phyloP scores from a whole-genome alignment of 2,888 invertebrate species.

The Sicus ferrugineus region DNA sequence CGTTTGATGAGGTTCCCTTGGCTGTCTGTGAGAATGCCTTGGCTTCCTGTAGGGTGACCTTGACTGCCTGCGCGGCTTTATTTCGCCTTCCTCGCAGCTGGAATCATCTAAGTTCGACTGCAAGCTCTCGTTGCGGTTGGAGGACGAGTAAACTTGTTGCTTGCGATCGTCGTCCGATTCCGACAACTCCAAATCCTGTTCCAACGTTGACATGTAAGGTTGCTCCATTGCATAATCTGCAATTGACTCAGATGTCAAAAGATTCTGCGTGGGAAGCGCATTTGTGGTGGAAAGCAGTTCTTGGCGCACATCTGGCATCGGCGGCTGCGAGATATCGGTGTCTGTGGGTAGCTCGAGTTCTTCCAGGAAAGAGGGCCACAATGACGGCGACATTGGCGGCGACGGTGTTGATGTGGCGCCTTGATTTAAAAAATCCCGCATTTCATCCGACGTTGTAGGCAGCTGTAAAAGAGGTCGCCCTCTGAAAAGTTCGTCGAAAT shows the following conservation, averaged over 20 bases:
- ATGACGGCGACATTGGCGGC: constrained; percentile 39
- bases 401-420: neutral
- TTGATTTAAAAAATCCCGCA: constrained; percentile 41
- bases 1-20: constrained; percentile 40
- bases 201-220: constrained; percentile 64
- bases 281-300: constrained; percentile 52
- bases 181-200: constrained; percentile 77
- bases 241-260: constrained; percentile 50
- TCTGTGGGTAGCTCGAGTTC: constrained; percentile 49
- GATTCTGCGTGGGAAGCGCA: constrained; percentile 57
- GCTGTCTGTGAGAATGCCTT: no score
- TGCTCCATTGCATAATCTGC: constrained; percentile 52
- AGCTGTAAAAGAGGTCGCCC: no score
- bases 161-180: constrained; percentile 80
- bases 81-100: constrained; percentile 59
- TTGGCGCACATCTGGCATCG: constrained; percentile 55
- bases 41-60: no score
- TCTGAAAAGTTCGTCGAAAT: no score
- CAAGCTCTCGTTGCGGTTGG: constrained; percentile 68
- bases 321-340: constrained; percentile 58
- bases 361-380: constrained; percentile 48
- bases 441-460: constrained; percentile 60
- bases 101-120: constrained; percentile 63
- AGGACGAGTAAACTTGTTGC: constrained; percentile 61
- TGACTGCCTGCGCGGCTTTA: constrained; percentile 42